Evolutionary conservation across 2,888 invertebrate species (phyloP).

Genomic region (Chelonus formosanus): DNA sequence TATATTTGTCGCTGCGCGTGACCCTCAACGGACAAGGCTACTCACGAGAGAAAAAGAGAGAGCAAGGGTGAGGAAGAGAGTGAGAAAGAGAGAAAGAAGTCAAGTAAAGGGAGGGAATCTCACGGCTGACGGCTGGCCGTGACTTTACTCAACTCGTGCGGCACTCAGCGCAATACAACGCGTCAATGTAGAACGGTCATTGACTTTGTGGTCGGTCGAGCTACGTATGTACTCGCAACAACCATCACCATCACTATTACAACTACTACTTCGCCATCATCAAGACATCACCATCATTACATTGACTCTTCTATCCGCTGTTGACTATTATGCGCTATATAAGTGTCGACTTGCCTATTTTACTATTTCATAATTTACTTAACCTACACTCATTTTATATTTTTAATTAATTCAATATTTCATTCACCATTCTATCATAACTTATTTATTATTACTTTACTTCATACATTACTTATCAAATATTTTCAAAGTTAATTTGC

Average conservation of each 20-base stretch:
- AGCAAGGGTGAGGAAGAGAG: conserved; percentile 33
- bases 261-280: too few species aligned
- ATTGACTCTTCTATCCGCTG: too few species aligned
- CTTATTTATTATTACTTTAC: too few species aligned
- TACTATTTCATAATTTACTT: too few species aligned
- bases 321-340: too few species aligned
- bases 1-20: conserved; percentile 10
- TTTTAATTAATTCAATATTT: too few species aligned
- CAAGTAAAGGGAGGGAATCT: conserved; percentile 59
- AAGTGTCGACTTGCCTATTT: too few species aligned
- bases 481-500: too few species aligned
- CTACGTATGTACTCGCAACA: conserved; percentile 28
- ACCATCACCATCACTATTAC: conserved; percentile 19
- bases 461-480: too few species aligned
- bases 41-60: conserved; percentile 27
- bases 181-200: conserved; percentile 66
- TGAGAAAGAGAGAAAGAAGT: conserved; percentile 35
- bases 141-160: conserved; percentile 63
- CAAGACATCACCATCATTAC: too few species aligned
- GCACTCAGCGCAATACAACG: conserved; percentile 61
- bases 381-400: too few species aligned
- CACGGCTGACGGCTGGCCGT: conserved; percentile 64
- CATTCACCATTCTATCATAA: too few species aligned
- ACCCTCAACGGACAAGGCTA: conserved; percentile 33
- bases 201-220: conserved; percentile 52